A percentile compares a stretch with the other conserved stretches of the same genome.
phyloP scores from a whole-genome alignment of 2,888 invertebrate species.

The Nipponacmea schrenckii region DNA sequence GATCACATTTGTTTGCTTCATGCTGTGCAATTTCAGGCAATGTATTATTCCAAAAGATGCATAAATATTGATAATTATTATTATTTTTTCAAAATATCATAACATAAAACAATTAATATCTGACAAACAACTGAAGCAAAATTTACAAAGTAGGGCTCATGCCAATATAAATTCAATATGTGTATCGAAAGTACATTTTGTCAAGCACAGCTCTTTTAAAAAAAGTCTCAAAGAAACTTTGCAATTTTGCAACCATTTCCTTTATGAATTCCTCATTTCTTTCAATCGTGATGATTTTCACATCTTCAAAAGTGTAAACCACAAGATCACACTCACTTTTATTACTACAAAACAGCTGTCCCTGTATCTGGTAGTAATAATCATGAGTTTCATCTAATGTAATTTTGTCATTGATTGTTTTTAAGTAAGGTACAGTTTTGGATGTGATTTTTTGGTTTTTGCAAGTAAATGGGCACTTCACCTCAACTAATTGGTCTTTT shows the following conservation, averaged over 20 bases:
- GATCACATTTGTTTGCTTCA: conserved; percentile 1
- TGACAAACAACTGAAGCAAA: no score
- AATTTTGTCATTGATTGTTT: no score
- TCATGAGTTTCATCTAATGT: no score
- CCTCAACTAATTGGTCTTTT: not conserved
- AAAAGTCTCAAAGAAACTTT: not conserved
- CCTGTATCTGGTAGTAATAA: not conserved
- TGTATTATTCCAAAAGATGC: conserved; percentile 1
- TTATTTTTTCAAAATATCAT: no score
- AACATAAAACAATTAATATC: no score
- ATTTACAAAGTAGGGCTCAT: not conserved
- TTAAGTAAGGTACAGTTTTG: not conserved
- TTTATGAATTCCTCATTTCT: not conserved
- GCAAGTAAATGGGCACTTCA: not conserved
- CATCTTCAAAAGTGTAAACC: not conserved
- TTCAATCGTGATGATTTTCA: conserved; percentile 15
- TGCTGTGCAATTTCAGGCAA: conserved; percentile 6
- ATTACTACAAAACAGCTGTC: not conserved
- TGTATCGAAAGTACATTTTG: not conserved
- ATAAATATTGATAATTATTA: no score
- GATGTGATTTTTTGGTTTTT: not conserved
- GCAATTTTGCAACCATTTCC: not conserved
- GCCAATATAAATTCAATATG: not conserved
- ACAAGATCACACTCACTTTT: not conserved
- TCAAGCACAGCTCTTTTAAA: not conserved